phyloP scores from a whole-genome alignment of 2,888 invertebrate species.

The Acleris holmiana region DNA sequence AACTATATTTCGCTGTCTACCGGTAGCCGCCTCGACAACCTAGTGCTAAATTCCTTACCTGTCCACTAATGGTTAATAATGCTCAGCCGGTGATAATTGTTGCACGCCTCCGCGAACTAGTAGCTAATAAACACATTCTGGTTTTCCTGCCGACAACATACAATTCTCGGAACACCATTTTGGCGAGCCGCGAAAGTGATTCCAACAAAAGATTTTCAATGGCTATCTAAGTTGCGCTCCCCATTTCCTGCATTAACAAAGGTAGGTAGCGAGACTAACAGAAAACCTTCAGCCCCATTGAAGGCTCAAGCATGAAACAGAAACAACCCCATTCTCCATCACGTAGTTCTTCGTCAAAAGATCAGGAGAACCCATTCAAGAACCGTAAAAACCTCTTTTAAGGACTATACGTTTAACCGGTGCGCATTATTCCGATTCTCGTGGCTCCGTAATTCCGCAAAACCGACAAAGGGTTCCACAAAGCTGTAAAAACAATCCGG shows the following conservation, averaged over 20 bases:
- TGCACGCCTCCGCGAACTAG: conserved; percentile 50
- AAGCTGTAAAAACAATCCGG: conserved; percentile 82
- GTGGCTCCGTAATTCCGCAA: conserved; percentile 60
- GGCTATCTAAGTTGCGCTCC: conserved; percentile 30
- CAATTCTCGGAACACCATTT: conserved; percentile 20
- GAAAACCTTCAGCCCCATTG: conserved; percentile 60
- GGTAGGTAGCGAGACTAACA: conserved; percentile 48
- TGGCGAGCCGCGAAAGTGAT: conserved; percentile 20
- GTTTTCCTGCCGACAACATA: conserved; percentile 2
- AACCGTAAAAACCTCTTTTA: conserved; percentile 63
- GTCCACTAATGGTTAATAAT: conserved; percentile 47
- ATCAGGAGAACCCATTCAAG: conserved; percentile 62
- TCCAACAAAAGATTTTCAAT: conserved; percentile 23
- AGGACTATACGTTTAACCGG: conserved; percentile 52
- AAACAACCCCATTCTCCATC: conserved; percentile 71
- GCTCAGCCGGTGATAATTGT: conserved; percentile 53
- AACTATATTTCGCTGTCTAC: background rate
- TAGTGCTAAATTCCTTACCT: conserved; percentile 53
- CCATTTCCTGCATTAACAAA: conserved; percentile 33
- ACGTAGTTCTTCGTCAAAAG: conserved; percentile 73
- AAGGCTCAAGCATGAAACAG: conserved; percentile 70
- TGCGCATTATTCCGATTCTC: conserved; percentile 58
- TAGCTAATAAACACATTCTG: conserved; percentile 15
- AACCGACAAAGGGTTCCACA: conserved; percentile 78
- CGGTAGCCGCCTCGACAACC: conserved; percentile 37